These are phyloP conservation scores for Phoeniculus purpureus DNA, from an alignment of 2,797 vertebrate genomes.

Conservation along the genomic window DNA sequence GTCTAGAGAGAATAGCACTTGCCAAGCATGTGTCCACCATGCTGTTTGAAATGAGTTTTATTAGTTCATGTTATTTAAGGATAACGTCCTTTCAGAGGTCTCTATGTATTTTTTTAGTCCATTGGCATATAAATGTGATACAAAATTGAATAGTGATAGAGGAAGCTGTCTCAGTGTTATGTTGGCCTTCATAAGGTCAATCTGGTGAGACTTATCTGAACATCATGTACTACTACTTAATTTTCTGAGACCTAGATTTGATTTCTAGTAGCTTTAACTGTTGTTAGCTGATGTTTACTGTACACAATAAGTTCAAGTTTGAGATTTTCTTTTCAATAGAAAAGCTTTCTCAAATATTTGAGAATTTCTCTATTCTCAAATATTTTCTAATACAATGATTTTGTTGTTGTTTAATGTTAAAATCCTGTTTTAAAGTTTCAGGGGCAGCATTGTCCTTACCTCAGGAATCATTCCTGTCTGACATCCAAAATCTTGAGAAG, in stretches of 20 bases:
- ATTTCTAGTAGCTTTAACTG: neutral
- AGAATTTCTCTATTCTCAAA: too few relatives aligned
- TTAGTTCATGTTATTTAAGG: neutral
- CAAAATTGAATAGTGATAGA: neutral
- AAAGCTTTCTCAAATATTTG: neutral
- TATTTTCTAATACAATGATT: neutral
- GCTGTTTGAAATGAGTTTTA: neutral
- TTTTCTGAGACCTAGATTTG: neutral
- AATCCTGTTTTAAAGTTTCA: neutral
- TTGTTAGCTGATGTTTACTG: neutral
- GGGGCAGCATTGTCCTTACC: neutral
- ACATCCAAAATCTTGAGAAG: neutral
- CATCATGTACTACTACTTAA: neutral
- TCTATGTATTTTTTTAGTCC: neutral
- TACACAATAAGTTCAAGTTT: neutral
- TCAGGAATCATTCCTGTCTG: neutral
- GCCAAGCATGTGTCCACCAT: too few relatives aligned
- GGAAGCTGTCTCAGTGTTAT: neutral
- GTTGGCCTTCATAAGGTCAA: fast-evolving
- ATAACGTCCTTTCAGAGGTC: neutral
- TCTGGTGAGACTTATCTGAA: neutral
- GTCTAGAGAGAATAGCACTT: neutral
- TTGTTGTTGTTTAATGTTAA: neutral
- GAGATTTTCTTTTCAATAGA: neutral
- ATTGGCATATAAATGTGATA: neutral